phyloP scores from a whole-genome alignment of 2,888 invertebrate genomes.

The Trisateles emortualis region DNA sequence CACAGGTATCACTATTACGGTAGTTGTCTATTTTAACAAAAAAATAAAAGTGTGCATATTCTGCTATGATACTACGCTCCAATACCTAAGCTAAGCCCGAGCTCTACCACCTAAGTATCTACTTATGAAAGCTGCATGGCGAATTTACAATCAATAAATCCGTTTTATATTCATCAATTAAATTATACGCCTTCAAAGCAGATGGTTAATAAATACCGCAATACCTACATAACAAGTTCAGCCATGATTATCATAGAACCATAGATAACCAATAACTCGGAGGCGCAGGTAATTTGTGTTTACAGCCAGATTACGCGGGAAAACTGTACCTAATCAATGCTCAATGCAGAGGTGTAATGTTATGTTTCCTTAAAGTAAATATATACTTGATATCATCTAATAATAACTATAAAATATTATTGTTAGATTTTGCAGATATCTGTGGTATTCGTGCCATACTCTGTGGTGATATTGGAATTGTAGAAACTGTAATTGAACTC shows the following conservation, averaged over 20 bases:
- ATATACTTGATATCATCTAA: conserved; percentile 1
- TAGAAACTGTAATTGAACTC: no score
- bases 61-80: no score
- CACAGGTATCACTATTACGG: no score
- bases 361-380: conserved; percentile 14
- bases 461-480: not conserved
- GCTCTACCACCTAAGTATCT: no score
- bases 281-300: conserved; percentile 27
- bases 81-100: no score
- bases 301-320: not conserved
- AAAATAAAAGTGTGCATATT: no score
- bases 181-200: not conserved
- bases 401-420: not conserved
- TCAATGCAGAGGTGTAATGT: conserved; percentile 8
- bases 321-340: conserved; percentile 29
- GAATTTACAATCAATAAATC: no score
- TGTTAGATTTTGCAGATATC: not conserved
- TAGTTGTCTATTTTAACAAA: no score
- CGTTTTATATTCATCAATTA: no score
- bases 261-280: not conserved
- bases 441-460: not conserved
- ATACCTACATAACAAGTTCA: conserved; percentile 1
- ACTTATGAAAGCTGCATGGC: no score
- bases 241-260: not conserved
- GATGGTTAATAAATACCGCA: conserved; percentile 4